Base-by-base conservation (phyloP, 2,888 invertebrate species). In the Tetranychus piercei region DNA sequence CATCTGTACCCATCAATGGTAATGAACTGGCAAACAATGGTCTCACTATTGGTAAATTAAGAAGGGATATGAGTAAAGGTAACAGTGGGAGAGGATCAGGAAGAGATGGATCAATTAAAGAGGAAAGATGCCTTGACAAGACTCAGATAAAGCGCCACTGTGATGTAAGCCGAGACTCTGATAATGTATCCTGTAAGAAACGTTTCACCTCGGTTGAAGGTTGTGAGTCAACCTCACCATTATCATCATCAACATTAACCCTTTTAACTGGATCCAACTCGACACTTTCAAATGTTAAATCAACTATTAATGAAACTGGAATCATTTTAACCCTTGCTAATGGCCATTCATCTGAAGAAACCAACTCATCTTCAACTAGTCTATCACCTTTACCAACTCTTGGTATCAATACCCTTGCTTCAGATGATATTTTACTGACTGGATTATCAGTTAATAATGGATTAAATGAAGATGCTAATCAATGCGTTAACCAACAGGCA, bases 121-220 rank as follows among this genome's bases (percentile, higher is more conserved):
- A 23, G 11, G 69, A 69, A 11, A 18, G 20, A 22, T 11, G 69
- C 22, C 69, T 69, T n/a, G 69, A 23, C 11, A 69, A 69, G 34
- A 69, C 76, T 77, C 74, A 72, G 74, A 74, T 74, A 74, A 77
- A 75, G 75, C 75, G 72, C 73, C 75, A 75, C 77, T 75, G 76
- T 77, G 76, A 76, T 75, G 77, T 74, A 75, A 74, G 76, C 44
- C 71, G 72, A 22, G 69, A 69, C 11, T 23, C 34, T 20, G 34
- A 23, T 69, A 23, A 69, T 23, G 20, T 23, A 20, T 69, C 69
- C 8, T 69, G 22, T 69, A 69, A 69, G 69, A 69, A 69, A 69
- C 69, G 69, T 69, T 69, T 69, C 11, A 23, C 69, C 69, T 69
- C 69, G 20, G n/a, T 69, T 11, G 69, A 69, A 11, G 69, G 69